A percentile compares a stretch with the other conserved stretches of the same genome.
Conservation (phyloP, 1,140 invertebrate genomes). For the Oryzaephilus surinamensis region DNA sequence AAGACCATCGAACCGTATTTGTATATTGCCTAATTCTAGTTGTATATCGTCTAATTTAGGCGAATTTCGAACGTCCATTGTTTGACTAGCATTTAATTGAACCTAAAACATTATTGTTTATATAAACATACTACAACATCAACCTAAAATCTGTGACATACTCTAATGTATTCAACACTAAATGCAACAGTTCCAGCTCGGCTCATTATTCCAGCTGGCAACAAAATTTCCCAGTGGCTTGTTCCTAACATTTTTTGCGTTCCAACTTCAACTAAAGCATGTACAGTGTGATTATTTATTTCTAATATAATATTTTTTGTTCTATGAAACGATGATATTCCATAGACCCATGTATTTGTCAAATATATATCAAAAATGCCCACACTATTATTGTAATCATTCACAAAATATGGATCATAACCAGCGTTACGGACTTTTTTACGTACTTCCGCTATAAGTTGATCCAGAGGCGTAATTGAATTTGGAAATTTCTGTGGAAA, state of each 20-base stretch:
- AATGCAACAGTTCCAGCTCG: constrained; percentile 61
- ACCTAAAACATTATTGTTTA: constrained; percentile 25
- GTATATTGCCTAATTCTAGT: constrained; percentile 73
- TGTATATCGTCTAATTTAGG: constrained; percentile 60
- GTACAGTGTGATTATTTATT: constrained; percentile 59
- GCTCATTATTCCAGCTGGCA: constrained; percentile 53
- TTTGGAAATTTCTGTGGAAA: constrained; percentile 67
- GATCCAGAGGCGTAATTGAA: constrained; percentile 74
- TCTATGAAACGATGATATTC: constrained; percentile 67
- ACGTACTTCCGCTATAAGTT: constrained; percentile 60
- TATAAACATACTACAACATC: constrained; percentile 1
- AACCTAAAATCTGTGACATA: constrained; percentile 21
- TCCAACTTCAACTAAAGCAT: constrained; percentile 57
- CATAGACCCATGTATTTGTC: constrained; percentile 62
- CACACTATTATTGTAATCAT: constrained; percentile 57
- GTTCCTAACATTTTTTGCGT: constrained; percentile 65
- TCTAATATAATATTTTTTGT: constrained; percentile 64
- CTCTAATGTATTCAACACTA: constrained; percentile 62
- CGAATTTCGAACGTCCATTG: constrained; percentile 61
- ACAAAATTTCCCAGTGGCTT: constrained; percentile 64
- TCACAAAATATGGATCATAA: constrained; percentile 61
- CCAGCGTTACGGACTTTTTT: constrained; percentile 57
- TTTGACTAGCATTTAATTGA: constrained; percentile 57
- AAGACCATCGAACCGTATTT: constrained; percentile 61
- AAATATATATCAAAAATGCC: constrained; percentile 58